Evolutionary conservation across 1,140 invertebrate species (phyloP).

Genomic region (Eriocheir sinensis): DNA sequence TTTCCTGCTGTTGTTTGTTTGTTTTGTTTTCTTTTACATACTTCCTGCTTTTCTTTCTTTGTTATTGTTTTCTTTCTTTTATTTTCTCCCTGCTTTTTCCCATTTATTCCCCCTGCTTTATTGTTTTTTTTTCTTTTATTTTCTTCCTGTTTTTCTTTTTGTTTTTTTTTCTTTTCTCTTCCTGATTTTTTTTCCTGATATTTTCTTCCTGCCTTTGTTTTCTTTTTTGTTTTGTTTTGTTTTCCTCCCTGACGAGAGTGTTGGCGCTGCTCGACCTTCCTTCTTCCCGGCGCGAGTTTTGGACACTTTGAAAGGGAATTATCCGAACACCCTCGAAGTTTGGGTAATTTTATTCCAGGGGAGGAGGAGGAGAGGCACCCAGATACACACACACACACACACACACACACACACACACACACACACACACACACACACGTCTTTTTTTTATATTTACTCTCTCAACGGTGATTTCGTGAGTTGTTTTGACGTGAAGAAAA

Average conservation of each 20-base stretch:
- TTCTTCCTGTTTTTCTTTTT: neutral
- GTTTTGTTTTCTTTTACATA: neutral
- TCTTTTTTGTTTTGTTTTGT: neutral
- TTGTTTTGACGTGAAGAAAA: too few species aligned
- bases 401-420: slow-evolving; percentile 13
- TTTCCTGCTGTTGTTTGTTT: neutral
- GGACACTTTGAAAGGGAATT: neutral
- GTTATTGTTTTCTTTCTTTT: neutral
- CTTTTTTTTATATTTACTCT: too few species aligned
- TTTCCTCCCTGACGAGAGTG: too few species aligned
- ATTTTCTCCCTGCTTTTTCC: neutral
- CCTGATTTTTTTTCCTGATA: neutral
- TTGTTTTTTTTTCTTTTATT: neutral
- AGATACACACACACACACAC: slow-evolving; percentile 24
- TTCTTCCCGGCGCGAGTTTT: neutral
- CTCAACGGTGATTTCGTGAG: too few species aligned
- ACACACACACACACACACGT: slow-evolving; percentile 37
- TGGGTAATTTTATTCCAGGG: neutral
- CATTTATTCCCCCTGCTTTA: neutral
- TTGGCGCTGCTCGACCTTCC: too few species aligned
- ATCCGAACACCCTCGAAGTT: neutral
- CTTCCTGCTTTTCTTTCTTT: neutral
- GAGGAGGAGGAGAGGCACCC: too few species aligned
- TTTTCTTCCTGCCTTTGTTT: neutral
- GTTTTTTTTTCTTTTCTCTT: neutral